Base-by-base conservation (phyloP, 35 echinoderm and acorn worm species). In the Apostichopus japonicus region DNA sequence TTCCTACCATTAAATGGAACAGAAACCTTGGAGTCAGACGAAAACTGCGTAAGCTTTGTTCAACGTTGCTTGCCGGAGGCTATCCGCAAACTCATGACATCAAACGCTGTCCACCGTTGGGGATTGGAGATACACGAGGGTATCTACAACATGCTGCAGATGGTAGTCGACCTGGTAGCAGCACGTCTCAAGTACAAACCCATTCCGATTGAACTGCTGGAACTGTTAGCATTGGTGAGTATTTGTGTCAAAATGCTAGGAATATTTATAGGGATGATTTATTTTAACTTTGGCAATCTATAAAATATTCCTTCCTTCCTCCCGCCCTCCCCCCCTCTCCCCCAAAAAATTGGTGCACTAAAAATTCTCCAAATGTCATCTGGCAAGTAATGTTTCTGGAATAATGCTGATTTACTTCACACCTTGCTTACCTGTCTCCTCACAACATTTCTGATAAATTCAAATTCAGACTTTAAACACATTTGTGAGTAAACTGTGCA, bases 51-150 rank as follows among this genome's bases (percentile, higher is more conserved):
- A 71, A 90, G 95, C 51, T 99, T 99, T 96, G 95, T 99, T 33
- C 90, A 77, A 21, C 86, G 97, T 1, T 99, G 97, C 53, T 93
- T 99, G 95, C 97, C 97, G 1, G 97, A 98, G 73, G 97, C 97
- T 23, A 95, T 99, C 72, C 89, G 89, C 53, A 99, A 99, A 83
- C 72, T 99, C 75, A 90, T 99, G 97, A 96, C 95, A 54, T 99
- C 97, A 70, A 96, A 94, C 24, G 97, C 97, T 19, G 95, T 99
- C 9, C 97, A 99, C 70, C 92, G 97, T 6, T 96, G 97, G 97
- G 97, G 95, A 0, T 89, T 78, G 24, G 94, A 95, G 54, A 99
- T 99, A 23, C 97, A 99, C n/a, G 97, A 99, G 33, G 97, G 95
- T 23, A 96, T 99, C 52, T 99, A 96, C 84, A 95, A 95, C 84